Evolutionary conservation across 2,888 invertebrate species (phyloP).

Genomic region (Acrobasis consociella): DNA sequence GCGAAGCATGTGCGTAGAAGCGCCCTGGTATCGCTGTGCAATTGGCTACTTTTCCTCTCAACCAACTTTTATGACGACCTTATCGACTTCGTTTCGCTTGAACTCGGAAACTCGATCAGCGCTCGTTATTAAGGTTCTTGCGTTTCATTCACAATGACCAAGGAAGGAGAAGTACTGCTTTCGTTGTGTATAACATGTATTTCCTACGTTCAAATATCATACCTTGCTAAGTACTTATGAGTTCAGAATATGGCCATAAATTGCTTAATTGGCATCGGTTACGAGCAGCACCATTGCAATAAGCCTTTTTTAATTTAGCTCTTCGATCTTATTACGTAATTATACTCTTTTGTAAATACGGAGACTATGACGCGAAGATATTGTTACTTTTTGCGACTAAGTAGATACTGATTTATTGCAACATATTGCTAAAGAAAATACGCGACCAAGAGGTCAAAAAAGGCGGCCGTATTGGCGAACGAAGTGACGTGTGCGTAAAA

Average conservation of each 20-base stretch:
- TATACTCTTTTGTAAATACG: too few relatives aligned
- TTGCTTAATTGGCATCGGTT: too few relatives aligned
- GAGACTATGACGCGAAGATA: too few relatives aligned
- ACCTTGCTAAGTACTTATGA: too few relatives aligned
- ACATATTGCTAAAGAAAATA: not conserved
- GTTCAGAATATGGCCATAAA: too few relatives aligned
- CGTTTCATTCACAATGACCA: constrained; percentile 27
- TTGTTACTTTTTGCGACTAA: too few relatives aligned
- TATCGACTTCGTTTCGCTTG: constrained; percentile 34
- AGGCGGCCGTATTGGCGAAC: constrained; percentile 32
- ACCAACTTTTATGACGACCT: constrained; percentile 42
- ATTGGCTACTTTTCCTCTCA: constrained; percentile 36
- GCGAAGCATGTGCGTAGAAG: constrained; percentile 38
- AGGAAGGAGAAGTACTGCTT: constrained; percentile 6
- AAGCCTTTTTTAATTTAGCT: too few relatives aligned
- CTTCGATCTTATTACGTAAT: too few relatives aligned
- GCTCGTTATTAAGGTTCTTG: constrained; percentile 27
- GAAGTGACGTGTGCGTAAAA: constrained; percentile 39
- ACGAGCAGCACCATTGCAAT: too few relatives aligned
- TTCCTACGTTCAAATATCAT: too few relatives aligned
- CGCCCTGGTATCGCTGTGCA: constrained; percentile 20
- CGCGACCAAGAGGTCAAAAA: constrained; percentile 27
- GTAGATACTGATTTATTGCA: not conserved
- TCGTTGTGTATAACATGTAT: not conserved
- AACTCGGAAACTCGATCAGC: constrained; percentile 34